Percentiles rank a stretch among this genome's conserved stretches.
phyloP scores from a whole-genome alignment of 1,140 invertebrate species.

The Chymomyza costata region DNA sequence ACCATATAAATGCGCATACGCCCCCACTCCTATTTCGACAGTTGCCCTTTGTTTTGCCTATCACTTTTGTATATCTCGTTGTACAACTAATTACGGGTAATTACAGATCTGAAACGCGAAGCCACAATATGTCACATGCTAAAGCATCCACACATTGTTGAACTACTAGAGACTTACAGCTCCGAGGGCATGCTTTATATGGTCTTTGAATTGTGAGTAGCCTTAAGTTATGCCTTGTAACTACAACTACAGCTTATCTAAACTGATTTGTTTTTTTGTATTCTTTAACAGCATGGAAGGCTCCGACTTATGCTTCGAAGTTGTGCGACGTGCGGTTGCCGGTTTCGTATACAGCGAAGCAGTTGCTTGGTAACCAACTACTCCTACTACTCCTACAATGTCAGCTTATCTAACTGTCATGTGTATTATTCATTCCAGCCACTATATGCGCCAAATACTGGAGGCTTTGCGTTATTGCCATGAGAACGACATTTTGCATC shows the following conservation, averaged over 20 bases:
- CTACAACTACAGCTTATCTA: neutral
- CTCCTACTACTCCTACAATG: too few species aligned
- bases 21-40: constrained; percentile 17
- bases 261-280: constrained; percentile 29
- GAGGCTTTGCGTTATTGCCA: constrained; percentile 97
- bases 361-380: constrained; percentile 95
- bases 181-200: constrained; percentile 99
- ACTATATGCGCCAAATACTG: constrained; percentile 98
- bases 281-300: constrained; percentile 95
- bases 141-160: constrained; percentile 99
- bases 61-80: too few species aligned
- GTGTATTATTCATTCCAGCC: constrained; percentile 81
- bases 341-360: constrained; percentile 99
- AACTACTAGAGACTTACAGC: constrained; percentile 97
- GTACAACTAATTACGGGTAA: constrained; percentile 58
- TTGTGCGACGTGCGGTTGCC: constrained; percentile 93
- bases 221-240: neutral
- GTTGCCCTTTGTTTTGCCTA: neutral
- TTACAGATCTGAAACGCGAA: constrained; percentile 95
- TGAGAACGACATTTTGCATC: constrained; percentile 97
- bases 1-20: constrained; percentile 26
- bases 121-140: constrained; percentile 99
- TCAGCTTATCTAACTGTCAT: too few species aligned
- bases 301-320: constrained; percentile 98
- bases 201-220: constrained; percentile 99